These are phyloP conservation scores for Tachina lurida DNA, from an alignment of 2,888 invertebrate genomes.

Conservation along the genomic window DNA sequence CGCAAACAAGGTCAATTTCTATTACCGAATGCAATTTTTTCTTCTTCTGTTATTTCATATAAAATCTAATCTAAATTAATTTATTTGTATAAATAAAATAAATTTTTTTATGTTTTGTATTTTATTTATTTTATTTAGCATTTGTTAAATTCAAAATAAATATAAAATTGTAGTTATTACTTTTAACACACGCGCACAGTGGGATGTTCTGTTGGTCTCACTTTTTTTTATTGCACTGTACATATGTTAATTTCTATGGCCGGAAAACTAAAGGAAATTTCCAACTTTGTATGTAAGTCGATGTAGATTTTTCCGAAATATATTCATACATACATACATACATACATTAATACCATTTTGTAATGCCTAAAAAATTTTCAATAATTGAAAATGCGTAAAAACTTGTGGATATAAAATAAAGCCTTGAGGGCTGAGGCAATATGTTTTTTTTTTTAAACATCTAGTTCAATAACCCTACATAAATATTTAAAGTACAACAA, in stretches of 20 bases:
- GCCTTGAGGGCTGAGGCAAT: background rate
- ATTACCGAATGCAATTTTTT: background rate
- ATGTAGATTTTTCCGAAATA: too few relatives aligned
- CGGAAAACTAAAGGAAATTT: too few relatives aligned
- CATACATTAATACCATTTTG: background rate
- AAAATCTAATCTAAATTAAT: conserved; percentile 10
- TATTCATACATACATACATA: too few relatives aligned
- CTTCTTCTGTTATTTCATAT: background rate
- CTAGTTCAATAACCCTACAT: conserved; percentile 12
- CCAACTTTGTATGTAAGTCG: too few relatives aligned
- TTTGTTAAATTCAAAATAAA: too few relatives aligned
- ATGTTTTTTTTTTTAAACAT: background rate
- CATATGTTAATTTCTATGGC: too few relatives aligned
- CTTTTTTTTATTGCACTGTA: too few relatives aligned
- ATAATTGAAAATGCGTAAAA: conserved; percentile 30
- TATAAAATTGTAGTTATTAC: too few relatives aligned
- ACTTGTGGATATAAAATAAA: background rate
- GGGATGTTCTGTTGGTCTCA: too few relatives aligned
- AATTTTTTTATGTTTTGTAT: too few relatives aligned
- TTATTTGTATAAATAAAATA: background rate
- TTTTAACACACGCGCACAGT: too few relatives aligned
- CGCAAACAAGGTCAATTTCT: conserved; percentile 9
- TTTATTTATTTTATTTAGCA: too few relatives aligned
- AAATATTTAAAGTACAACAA: background rate
- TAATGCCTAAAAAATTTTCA: background rate